Percentiles rank a stretch among this genome's conserved stretches.
Evolutionary conservation across 2,888 invertebrate genomes (phyloP).

Genomic region (Globia sparganii): DNA sequence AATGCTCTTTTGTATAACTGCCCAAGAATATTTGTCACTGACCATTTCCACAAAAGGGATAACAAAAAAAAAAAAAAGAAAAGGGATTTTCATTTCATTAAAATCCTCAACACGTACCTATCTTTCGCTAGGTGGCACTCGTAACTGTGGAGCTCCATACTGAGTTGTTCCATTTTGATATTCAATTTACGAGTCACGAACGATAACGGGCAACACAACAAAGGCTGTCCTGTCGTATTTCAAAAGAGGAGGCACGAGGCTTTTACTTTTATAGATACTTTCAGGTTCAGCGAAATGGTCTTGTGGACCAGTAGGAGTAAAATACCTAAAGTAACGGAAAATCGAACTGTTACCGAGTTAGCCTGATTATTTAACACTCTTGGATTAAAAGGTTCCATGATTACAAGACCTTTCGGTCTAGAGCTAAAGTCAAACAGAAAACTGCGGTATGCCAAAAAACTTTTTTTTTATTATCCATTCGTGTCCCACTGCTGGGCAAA

Average conservation of each 20-base stretch:
- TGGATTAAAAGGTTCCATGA: background rate
- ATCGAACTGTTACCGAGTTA: background rate
- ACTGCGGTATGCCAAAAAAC: background rate
- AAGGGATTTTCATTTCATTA: constrained; percentile 7
- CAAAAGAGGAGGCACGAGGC: constrained; percentile 20
- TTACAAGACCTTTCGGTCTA: background rate
- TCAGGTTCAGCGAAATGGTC: constrained; percentile 23
- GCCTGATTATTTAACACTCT: background rate
- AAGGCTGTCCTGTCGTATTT: constrained; percentile 42
- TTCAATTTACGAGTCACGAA: constrained; percentile 56
- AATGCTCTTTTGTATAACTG: background rate
- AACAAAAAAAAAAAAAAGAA: background rate
- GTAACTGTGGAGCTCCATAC: constrained; percentile 30
- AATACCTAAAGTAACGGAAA: background rate
- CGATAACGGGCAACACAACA: constrained; percentile 46
- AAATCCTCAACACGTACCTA: constrained; percentile 48
- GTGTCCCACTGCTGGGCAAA: background rate
- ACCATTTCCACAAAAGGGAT: background rate
- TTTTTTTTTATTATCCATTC: background rate
- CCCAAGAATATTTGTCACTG: constrained; percentile 9
- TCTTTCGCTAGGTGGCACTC: constrained; percentile 45
- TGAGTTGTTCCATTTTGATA: constrained; percentile 53
- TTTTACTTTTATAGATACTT: constrained; percentile 47
- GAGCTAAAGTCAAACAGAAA: too few species aligned
- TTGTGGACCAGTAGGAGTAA: background rate